Evolutionary conservation across 1,140 invertebrate species (phyloP).

Genomic region (Sarcophaga bullata): DNA sequence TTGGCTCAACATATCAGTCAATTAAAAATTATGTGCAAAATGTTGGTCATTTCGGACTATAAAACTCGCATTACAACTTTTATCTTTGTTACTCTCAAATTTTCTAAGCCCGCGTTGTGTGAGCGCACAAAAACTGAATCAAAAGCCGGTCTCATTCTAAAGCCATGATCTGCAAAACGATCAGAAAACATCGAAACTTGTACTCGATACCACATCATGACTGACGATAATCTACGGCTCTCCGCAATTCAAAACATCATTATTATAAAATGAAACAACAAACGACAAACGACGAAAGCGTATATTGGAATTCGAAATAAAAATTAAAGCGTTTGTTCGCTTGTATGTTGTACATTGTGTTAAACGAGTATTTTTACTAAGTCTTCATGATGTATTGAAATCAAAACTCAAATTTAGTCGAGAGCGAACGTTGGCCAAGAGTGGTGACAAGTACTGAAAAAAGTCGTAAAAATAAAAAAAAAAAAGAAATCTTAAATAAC

Average conservation of each 20-base stretch:
- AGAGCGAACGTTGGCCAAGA: conserved; percentile 31
- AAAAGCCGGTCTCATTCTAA: conserved; percentile 32
- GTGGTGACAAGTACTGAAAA: background rate
- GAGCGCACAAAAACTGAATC: background rate
- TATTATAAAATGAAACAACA: background rate
- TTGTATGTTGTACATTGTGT: background rate
- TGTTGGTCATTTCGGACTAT: background rate
- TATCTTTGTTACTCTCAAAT: conserved; percentile 25
- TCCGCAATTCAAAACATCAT: background rate
- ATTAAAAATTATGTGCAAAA: background rate
- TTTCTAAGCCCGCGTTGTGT: background rate
- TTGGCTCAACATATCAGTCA: no score
- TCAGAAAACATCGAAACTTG: conserved; percentile 12
- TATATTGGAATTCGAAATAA: conserved; percentile 9
- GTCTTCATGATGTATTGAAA: conserved; percentile 33
- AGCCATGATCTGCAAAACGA: conserved; percentile 22
- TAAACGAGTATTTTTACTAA: conserved; percentile 5
- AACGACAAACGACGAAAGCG: conserved; percentile 16
- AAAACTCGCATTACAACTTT: background rate
- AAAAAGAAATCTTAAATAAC: background rate
- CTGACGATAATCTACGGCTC: conserved; percentile 4
- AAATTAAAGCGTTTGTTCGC: background rate
- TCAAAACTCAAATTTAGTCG: conserved; percentile 31
- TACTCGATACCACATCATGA: conserved; percentile 22
- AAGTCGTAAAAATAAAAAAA: background rate